Conservation (phyloP, 1,140 invertebrate species). For the Listronotus bonariensis region DNA sequence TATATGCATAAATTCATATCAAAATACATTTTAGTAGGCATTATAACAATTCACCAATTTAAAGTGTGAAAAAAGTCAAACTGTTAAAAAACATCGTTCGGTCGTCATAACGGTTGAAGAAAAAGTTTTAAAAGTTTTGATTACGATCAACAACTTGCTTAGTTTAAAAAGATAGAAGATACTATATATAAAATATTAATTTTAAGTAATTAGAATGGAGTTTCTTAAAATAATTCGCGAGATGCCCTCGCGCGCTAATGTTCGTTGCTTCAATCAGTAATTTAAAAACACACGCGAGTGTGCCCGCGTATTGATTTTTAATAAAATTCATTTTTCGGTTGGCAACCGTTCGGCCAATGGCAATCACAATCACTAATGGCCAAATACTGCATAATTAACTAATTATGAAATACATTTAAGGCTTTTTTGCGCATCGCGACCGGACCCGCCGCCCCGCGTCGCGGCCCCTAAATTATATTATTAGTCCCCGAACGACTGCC, state of each 20-base stretch:
- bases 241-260: constrained; percentile 19
- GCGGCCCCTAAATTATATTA: constrained; percentile 45
- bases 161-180: too few species aligned
- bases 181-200: too few species aligned
- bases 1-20: too few species aligned
- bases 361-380: constrained; percentile 53
- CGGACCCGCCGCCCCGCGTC: constrained; percentile 24
- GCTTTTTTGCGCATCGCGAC: constrained; percentile 44
- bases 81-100: too few species aligned
- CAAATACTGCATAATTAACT: constrained; percentile 54
- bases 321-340: constrained; percentile 56
- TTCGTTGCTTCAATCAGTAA: constrained; percentile 51
- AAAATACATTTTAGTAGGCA: too few species aligned
- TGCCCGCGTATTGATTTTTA: constrained; percentile 54
- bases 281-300: constrained; percentile 55
- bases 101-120: too few species aligned
- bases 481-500: constrained; percentile 17
- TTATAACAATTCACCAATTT: too few species aligned
- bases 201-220: too few species aligned
- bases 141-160: too few species aligned
- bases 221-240: not conserved
- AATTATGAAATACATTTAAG: constrained; percentile 53
- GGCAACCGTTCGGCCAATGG: constrained; percentile 53
- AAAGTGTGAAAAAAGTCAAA: too few species aligned
- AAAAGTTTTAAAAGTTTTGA: too few species aligned